Conservation (phyloP, 2,113 vertebrate species). For the Oceanodroma tethys region DNA sequence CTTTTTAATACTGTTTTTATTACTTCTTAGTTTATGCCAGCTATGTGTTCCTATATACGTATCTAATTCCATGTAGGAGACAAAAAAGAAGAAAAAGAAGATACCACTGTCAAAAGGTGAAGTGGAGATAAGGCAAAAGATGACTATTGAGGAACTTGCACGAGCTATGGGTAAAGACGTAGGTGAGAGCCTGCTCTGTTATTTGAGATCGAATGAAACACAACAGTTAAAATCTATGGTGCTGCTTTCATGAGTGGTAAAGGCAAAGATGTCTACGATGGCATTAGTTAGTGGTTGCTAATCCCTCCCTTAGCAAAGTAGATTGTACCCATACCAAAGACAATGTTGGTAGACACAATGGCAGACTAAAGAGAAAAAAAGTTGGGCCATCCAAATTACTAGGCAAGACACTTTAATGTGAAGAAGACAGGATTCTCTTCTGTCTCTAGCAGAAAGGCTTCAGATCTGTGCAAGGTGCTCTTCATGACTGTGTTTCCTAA, state of each 20-base stretch:
- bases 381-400: background rate
- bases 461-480: background rate
- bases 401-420: background rate
- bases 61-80: constrained; percentile 36
- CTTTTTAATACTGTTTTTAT: background rate
- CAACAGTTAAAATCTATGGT: background rate
- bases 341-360: background rate
- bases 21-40: background rate
- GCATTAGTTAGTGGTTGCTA: background rate
- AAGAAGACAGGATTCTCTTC: background rate
- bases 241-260: background rate
- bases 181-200: constrained; percentile 64
- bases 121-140: constrained; percentile 80
- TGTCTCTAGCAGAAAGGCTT: background rate
- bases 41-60: background rate
- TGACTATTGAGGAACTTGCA: constrained; percentile 81
- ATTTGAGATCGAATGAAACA: background rate
- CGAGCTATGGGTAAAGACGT: constrained; percentile 82
- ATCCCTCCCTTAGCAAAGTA: background rate
- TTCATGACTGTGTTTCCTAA: background rate
- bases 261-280: background rate
- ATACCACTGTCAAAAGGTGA: constrained; percentile 64
- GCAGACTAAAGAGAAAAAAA: background rate
- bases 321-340: background rate
- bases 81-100: constrained; percentile 34